These are phyloP conservation scores for Hystrix brachyura DNA, from an alignment of 2,113 vertebrate genomes.

Conservation along the genomic window DNA sequence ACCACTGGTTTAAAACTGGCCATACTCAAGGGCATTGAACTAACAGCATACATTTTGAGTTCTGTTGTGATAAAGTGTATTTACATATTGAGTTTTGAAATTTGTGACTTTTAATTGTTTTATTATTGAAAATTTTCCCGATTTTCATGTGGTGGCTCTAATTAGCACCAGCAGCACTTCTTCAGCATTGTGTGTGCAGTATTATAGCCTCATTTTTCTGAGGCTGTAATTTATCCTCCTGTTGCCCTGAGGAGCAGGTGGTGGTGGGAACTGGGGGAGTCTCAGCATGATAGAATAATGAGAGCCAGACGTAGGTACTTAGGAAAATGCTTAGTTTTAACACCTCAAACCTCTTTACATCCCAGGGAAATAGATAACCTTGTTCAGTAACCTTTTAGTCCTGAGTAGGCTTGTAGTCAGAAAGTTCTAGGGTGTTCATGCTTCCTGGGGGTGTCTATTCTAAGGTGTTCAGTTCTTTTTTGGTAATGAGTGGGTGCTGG, in stretches of 20 bases:
- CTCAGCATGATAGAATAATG: background rate
- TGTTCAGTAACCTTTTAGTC: conserved; percentile 14
- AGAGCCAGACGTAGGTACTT: conserved; percentile 27
- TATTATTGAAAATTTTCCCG: conserved; percentile 74
- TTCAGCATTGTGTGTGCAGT: conserved; percentile 17
- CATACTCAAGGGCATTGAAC: conserved; percentile 53
- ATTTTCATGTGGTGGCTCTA: conserved; percentile 75
- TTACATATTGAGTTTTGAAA: conserved; percentile 81
- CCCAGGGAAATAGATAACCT: background rate
- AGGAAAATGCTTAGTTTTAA: conserved; percentile 40
- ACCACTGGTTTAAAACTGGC: conserved; percentile 69
- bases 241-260: conserved; percentile 12
- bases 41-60: conserved; percentile 75
- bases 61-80: conserved; percentile 77
- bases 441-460: background rate
- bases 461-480: background rate
- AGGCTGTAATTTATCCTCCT: background rate
- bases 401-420: background rate
- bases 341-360: conserved; percentile 44
- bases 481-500: too few species aligned
- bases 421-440: background rate
- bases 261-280: background rate
- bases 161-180: conserved; percentile 50
- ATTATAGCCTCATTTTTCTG: background rate
- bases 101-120: conserved; percentile 83